phyloP scores from a whole-genome alignment of 2,797 vertebrate species.

The Balearica regulorum region DNA sequence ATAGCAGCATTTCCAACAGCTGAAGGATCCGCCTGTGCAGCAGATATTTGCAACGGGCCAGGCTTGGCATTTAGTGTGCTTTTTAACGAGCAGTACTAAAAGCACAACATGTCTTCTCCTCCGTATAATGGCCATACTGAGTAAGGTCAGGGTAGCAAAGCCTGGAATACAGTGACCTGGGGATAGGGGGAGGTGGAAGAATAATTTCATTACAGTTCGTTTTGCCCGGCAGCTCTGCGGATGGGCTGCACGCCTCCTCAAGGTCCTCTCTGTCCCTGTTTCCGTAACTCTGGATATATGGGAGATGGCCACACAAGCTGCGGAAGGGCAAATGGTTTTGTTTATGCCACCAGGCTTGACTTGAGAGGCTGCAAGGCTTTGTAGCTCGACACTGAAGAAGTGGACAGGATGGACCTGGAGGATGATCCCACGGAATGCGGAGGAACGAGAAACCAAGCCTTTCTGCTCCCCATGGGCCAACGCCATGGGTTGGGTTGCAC shows the following conservation, averaged over 20 bases:
- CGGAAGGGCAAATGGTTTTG: not conserved
- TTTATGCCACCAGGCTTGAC: not conserved
- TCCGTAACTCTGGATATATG: not conserved
- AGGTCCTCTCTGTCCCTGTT: not conserved
- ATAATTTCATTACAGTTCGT: accelerated
- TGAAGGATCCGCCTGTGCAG: not conserved
- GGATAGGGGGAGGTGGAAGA: not conserved
- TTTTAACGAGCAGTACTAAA: not conserved
- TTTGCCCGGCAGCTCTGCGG: not conserved
- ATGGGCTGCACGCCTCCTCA: accelerated
- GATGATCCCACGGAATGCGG: not conserved
- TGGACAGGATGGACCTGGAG: not conserved
- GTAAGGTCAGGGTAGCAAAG: not conserved
- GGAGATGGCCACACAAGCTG: not conserved
- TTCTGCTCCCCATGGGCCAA: not conserved
- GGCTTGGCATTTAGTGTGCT: not conserved
- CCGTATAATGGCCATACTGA: not conserved
- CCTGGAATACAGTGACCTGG: not conserved
- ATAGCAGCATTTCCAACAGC: not conserved
- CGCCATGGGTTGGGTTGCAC: not conserved
- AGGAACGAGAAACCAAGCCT: not conserved
- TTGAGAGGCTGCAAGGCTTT: not conserved
- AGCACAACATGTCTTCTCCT: not conserved
- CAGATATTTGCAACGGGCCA: not conserved
- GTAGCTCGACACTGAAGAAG: not conserved